Conservation (phyloP, 2,888 invertebrate species). For the Aphrophora alni region DNA sequence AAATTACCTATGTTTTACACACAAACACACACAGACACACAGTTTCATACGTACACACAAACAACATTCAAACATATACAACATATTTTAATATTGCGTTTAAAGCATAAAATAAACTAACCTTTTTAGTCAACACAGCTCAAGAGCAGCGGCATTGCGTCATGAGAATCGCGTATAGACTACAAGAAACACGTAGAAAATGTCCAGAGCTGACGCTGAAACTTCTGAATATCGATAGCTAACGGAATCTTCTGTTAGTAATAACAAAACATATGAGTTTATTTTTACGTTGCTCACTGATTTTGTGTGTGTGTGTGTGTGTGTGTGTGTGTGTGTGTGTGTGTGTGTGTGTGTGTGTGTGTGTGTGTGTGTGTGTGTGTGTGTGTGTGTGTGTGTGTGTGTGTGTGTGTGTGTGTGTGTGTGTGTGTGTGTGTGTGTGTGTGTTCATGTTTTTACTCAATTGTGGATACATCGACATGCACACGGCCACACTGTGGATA, state of each 20-base stretch:
- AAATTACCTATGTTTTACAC: neutral
- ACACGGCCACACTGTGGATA: too few relatives aligned
- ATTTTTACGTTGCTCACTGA: neutral
- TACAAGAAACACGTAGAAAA: neutral
- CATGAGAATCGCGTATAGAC: too few relatives aligned
- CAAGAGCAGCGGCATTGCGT: neutral
- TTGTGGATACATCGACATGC: too few relatives aligned
- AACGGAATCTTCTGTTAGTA: neutral
- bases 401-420: too few relatives aligned
- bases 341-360: too few relatives aligned
- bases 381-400: too few relatives aligned
- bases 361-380: too few relatives aligned
- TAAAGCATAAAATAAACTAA: neutral
- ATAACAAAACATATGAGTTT: neutral
- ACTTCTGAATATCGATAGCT: neutral
- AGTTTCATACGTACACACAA: too few relatives aligned
- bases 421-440: too few relatives aligned
- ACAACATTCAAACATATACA: neutral
- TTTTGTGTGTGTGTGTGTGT: slow-evolving; percentile 46
- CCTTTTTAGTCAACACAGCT: neutral
- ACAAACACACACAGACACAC: neutral
- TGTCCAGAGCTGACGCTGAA: neutral
- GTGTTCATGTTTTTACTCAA: too few relatives aligned
- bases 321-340: too few relatives aligned
- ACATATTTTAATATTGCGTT: neutral